Conservation (phyloP, 2,113 vertebrate genomes). For the Cricetomys ansorgei region DNA sequence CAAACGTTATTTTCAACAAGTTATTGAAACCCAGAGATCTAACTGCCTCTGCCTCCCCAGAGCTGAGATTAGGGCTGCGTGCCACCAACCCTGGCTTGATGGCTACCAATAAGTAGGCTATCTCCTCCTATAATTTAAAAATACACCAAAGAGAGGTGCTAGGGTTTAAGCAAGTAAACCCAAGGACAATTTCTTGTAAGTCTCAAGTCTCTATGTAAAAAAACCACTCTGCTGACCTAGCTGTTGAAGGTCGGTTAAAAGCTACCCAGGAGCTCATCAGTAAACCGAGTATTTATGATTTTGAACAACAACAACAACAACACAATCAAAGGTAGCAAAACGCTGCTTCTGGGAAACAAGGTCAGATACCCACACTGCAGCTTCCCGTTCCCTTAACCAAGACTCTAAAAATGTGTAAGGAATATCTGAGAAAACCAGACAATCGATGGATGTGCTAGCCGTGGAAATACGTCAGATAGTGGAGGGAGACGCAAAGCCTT, state of each 20-base stretch:
- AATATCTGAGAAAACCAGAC: background rate
- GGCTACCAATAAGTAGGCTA: background rate
- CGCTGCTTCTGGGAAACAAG: background rate
- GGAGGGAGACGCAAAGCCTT: background rate
- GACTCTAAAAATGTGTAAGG: conserved; percentile 29
- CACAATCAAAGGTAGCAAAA: background rate
- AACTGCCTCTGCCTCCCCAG: background rate
- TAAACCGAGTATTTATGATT: background rate
- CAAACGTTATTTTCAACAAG: no score
- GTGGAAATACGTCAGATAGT: background rate
- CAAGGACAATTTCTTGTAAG: background rate
- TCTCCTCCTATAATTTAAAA: conserved; percentile 41
- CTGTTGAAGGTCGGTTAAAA: conserved; percentile 50
- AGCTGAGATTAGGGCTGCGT: background rate
- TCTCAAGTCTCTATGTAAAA: conserved; percentile 35
- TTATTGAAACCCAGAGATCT: no score
- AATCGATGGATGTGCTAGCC: background rate
- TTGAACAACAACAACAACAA: background rate
- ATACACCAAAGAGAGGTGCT: background rate
- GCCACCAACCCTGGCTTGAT: background rate
- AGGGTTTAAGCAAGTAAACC: conserved; percentile 16
- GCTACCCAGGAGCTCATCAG: background rate
- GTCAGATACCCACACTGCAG: background rate
- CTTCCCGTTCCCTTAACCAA: conserved; percentile 6
- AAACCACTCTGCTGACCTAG: background rate